Percentiles rank a stretch among this genome's conserved stretches.
Conservation (phyloP, 2,113 vertebrate genomes). For the Jaculus jaculus region DNA sequence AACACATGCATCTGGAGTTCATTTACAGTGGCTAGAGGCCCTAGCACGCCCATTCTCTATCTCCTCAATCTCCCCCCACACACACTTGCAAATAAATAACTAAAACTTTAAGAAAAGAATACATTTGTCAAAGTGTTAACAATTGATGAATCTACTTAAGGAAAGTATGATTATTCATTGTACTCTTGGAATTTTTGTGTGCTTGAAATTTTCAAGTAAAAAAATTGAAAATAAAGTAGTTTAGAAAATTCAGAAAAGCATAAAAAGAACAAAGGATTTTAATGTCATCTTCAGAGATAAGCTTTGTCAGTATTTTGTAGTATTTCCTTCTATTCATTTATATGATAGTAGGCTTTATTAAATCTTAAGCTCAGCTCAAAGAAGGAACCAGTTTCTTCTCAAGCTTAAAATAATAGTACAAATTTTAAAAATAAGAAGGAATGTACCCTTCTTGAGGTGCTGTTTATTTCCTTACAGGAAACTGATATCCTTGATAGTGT, state of each 20-base stretch:
- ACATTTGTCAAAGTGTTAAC: background rate
- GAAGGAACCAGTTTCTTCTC: constrained; percentile 13
- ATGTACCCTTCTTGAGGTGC: constrained; percentile 43
- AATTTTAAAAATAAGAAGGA: constrained; percentile 49
- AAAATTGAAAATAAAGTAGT: constrained; percentile 17
- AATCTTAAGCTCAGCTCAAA: constrained; percentile 14
- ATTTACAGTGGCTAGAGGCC: too few relatives aligned
- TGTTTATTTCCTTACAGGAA: constrained; percentile 64
- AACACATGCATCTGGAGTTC: too few relatives aligned
- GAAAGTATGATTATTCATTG: background rate
- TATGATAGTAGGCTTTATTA: constrained; percentile 28
- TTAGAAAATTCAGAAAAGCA: constrained; percentile 23
- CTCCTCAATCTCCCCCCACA: too few relatives aligned
- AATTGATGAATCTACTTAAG: background rate
- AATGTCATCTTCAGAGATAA: constrained; percentile 20
- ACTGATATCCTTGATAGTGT: constrained; percentile 54
- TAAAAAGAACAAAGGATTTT: background rate
- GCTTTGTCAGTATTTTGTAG: constrained; percentile 32
- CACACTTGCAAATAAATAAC: too few relatives aligned
- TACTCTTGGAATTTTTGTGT: background rate
- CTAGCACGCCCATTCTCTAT: too few relatives aligned
- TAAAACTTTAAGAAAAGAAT: background rate
- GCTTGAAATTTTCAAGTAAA: constrained; percentile 44
- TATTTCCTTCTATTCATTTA: constrained; percentile 56
- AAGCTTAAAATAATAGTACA: constrained; percentile 9